phyloP scores from a whole-genome alignment of 2,888 invertebrate genomes.

The Salticus scenicus region DNA sequence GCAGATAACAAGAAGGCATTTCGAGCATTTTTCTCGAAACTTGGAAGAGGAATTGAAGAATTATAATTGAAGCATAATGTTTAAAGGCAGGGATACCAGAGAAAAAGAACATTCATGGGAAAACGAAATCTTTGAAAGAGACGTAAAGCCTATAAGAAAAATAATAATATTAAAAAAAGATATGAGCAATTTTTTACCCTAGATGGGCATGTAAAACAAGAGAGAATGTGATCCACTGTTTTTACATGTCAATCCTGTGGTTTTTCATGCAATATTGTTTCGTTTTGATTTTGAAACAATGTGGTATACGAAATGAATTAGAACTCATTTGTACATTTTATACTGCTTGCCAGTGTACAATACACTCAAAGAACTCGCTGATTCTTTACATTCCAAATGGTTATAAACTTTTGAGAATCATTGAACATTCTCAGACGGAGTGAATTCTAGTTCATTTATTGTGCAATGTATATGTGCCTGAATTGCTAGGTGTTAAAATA shows the following conservation, averaged over 20 bases:
- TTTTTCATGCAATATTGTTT: neutral
- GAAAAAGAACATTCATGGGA: constrained; percentile 23
- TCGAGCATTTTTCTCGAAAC: constrained; percentile 18
- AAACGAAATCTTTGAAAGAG: constrained; percentile 18
- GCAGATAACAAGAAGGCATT: neutral
- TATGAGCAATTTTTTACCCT: neutral
- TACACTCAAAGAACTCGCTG: neutral
- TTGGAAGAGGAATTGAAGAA: neutral
- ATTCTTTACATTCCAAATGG: neutral
- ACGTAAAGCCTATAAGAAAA: constrained; percentile 39
- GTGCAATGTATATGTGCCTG: neutral
- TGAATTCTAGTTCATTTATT: neutral
- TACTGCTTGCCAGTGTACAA: constrained; percentile 3
- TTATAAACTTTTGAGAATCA: neutral
- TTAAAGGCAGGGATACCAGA: constrained; percentile 2
- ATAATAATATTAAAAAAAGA: too few species aligned
- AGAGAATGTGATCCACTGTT: neutral
- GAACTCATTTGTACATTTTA: neutral
- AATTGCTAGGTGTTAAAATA: neutral
- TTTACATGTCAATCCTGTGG: neutral
- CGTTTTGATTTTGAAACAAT: neutral
- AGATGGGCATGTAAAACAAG: constrained; percentile 20
- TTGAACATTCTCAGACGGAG: neutral
- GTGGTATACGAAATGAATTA: neutral
- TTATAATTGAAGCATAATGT: neutral